phyloP scores from a whole-genome alignment of 2,888 invertebrate genomes.

The Lampropteryx suffumata region DNA sequence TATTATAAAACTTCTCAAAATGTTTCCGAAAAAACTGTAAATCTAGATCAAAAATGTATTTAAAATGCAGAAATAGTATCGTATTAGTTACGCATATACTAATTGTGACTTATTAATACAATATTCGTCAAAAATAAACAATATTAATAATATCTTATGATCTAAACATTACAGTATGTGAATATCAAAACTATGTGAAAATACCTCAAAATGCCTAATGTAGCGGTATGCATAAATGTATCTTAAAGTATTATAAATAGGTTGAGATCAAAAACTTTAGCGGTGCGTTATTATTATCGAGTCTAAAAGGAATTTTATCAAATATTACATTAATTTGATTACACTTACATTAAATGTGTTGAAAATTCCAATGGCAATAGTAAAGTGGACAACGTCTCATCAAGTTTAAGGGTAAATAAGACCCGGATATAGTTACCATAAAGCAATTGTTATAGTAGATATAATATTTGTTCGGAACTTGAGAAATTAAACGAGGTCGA shows the following conservation, averaged over 20 bases:
- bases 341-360: too few species aligned
- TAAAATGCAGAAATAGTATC: not conserved
- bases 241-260: conserved; percentile 9
- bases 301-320: too few species aligned
- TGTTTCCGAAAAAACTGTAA: not conserved
- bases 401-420: too few species aligned
- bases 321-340: too few species aligned
- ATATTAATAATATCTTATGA: conserved; percentile 21
- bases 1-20: not conserved
- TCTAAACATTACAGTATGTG: conserved; percentile 30
- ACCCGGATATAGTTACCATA: too few species aligned
- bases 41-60: conserved; percentile 12
- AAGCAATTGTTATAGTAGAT: too few species aligned
- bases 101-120: conserved; percentile 5
- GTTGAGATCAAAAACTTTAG: conserved; percentile 49
- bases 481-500: conserved; percentile 38
- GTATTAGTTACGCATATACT: too few species aligned
- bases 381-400: too few species aligned
- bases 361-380: too few species aligned
- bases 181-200: conserved; percentile 36
- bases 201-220: conserved; percentile 21
- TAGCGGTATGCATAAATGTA: conserved; percentile 28
- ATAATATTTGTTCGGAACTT: not conserved
- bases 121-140: conserved; percentile 22
- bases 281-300: conserved; percentile 49